Evolutionary conservation across 2,888 invertebrate species (phyloP), one percentile per base, ranked within the genome.

Genomic region (Oligia latruncula): DNA sequence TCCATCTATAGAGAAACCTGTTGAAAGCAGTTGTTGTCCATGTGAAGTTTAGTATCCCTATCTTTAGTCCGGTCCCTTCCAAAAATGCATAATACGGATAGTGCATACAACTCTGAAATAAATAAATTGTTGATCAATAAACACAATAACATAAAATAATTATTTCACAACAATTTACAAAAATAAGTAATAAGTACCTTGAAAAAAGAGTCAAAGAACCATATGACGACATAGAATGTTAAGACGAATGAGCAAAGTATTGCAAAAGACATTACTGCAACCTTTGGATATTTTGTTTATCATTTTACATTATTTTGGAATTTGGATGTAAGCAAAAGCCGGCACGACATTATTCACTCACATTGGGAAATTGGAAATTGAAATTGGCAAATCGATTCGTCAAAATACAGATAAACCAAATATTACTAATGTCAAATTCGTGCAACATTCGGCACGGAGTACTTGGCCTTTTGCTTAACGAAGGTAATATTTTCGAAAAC

Each of bases 21-120:
- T 99, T 99, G 89, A 98, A 98, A 9, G 98, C 98, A 40, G 98
- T 97, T 0, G 98, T 98, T 84, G 98, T 98, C 98, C 98, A 98
- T 87, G 98, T 97, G 77, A 99, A 95, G 80, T 98, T 97, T 71
- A 99, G 96, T 78, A 98, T 97, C 84, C 98, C 97, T 58, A 99
- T 96, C 91, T 97, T 97, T 20, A 99, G 91, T 5, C 99, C 99
- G 4, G 98, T 98, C 78, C 98, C 98, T 92, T 98, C 97, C 82
- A 98, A 93, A 91, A 98, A 98, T 86, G 98, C 98, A 87, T 98
- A 97, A 92, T 99, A 99, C 0, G 98, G 98, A 92, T 98, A 98
- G 93, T 98, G 98, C 95, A 98, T 98, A 94, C 98, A 98, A 92
- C 98, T 98, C 98, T 98, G 97, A 97, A 97, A 94, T 87, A 81